These are phyloP conservation scores for Cryptus armator DNA, from an alignment of 2,888 invertebrate species.

Conservation along the genomic window DNA sequence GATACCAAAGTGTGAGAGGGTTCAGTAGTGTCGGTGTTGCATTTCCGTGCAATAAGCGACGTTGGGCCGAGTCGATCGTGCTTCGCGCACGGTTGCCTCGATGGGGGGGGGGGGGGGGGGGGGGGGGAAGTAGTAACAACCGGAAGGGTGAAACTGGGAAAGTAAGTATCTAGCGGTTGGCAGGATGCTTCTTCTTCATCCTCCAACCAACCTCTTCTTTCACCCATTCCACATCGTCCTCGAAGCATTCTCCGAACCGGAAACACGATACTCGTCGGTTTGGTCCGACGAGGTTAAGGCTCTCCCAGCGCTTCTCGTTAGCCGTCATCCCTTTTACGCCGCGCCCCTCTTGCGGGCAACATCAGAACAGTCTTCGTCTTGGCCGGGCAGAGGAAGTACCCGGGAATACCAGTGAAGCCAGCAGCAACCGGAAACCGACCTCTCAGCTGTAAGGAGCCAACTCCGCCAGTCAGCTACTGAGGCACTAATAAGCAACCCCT, in stretches of 20 bases:
- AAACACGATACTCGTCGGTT: conserved; percentile 51
- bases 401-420: conserved; percentile 29
- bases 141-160: conserved; percentile 58
- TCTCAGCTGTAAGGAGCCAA: conserved; percentile 67
- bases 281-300: conserved; percentile 59
- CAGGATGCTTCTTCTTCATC: conserved; percentile 50
- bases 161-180: conserved; percentile 59
- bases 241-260: conserved; percentile 24
- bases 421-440: conserved; percentile 67
- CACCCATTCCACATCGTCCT: conserved; percentile 16
- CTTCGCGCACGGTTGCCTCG: conserved; percentile 46
- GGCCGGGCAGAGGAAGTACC: background rate
- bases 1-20: background rate
- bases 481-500: conserved; percentile 71
- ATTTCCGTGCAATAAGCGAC: conserved; percentile 53
- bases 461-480: conserved; percentile 57
- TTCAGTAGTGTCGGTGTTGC: background rate
- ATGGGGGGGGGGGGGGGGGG: conserved; percentile 5
- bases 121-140: conserved; percentile 29
- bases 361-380: conserved; percentile 41
- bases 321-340: conserved; percentile 36
- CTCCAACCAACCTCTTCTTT: background rate
- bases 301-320: conserved; percentile 62
- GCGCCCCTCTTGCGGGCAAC: conserved; percentile 29
- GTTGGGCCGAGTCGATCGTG: conserved; percentile 44